Base-by-base conservation (phyloP, 2,113 vertebrate genomes). In the Cryptotis parvus region DNA sequence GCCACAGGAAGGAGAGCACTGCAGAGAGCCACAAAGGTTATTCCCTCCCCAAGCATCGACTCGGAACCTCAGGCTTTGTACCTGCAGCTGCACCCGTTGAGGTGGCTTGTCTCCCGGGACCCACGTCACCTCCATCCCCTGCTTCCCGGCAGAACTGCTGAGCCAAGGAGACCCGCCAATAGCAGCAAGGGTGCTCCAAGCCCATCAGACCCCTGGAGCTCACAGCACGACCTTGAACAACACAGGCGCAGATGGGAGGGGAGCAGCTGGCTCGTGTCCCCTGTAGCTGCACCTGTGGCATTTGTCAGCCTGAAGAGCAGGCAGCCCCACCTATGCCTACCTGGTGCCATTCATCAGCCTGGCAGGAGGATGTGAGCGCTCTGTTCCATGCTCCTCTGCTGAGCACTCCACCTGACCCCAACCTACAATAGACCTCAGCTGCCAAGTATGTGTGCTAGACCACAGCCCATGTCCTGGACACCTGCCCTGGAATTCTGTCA, bases 271-370 rank as follows among this genome's bases (percentile, higher is more conserved):
- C 93, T 90, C 33, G 0, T 22, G 69, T 94, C 63, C 77, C 86
- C 91, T 86, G 91, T 35, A 39, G 95, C 91, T 95, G 92, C 80
- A 94, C 93, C 95, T 90, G 92, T 95, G 83, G 93, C 91, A 94
- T 96, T 81, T 94, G 93, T 94, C 94, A 94, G 84, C 92, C 73
- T 75, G 52, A 45, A 92, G 86, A 83, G 58, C 63, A 83, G 80
- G 73, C 41, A 9, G 68, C 76, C 86, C 79, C 31, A n/a, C 94
- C 88, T 73, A 0, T 63, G 85, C 66, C 18, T 70, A 83, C 83
- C 73, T 82, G 68, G 84, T 65, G 68, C 92, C 89, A 79, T 95
- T 86, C 86, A 91, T 95, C 93, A 96, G 88, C 95, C 49, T 92
- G 83, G 94, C 61, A 78, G 96, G 95, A 84, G 78, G 8, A 33